Base-by-base conservation (phyloP, 2,888 invertebrate species). In the Ophion ventricosus region DNA sequence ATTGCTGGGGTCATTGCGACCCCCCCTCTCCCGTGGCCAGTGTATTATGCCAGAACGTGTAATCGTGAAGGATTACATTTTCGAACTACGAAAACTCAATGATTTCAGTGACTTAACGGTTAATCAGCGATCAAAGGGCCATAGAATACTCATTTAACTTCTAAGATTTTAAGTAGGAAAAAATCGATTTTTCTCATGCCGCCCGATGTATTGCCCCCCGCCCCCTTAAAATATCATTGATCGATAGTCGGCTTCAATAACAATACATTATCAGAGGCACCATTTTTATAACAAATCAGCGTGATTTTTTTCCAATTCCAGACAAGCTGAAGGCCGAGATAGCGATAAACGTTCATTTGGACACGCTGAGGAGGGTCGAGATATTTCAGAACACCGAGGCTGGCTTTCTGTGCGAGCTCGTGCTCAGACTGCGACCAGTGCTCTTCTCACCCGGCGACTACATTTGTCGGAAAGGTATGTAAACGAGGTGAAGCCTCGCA, bases 381-480 rank as follows among this genome's bases (percentile, higher is more conserved):
- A 99, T 99, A 93, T 99, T 99, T 95, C 99, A 99, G 95, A 99
- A 99, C 94, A 99, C 99, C 74, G 99, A 99, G 94, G 99, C 99
- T 84, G 99, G 99, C 81, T 99, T 99, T 95, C 96, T 99, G 87
- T 99, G 99, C 94, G 99, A 99, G 94, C 95, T 99, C 91, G 99
- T 99, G 90, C 95, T 99, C 87, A 95, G 98, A 93, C 95, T 99
- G 87, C 95, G 98, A 90, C 99, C 99, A 75, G 99, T 99, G 73
- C 96, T 99, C 87, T 99, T 99, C 94, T 99, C 99, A 89, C 99
- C 99, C 35, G 99, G 99, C 82, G 99, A 99, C 94, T 99, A 98
- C 94, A 99, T 99, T 93, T 99, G 99, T 95, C 96, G 99, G 91
- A 99, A 99, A 97, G 99, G 99, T 99, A 82, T 82, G 78, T 66